Percentiles rank a stretch among this genome's conserved stretches.
Conservation (phyloP, 2,797 vertebrate species). For the Phoxinus dragarum region DNA sequence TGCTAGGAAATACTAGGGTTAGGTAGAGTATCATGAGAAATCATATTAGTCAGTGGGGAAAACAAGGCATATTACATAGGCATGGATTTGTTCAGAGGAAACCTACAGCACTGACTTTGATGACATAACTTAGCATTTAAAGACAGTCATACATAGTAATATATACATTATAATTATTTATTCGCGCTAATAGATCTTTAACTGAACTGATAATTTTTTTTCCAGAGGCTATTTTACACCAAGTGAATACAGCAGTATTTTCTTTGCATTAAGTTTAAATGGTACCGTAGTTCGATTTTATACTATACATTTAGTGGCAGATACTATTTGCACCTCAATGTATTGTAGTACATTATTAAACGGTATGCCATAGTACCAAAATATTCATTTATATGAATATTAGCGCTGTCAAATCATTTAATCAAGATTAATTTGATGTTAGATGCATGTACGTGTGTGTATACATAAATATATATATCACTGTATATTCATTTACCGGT, state of each 20-base stretch:
- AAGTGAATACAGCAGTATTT: not conserved
- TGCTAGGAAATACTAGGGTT: conserved; percentile 30
- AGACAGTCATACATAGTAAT: not conserved
- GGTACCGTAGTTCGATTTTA: too few relatives aligned
- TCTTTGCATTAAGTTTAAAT: not conserved
- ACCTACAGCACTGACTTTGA: not conserved
- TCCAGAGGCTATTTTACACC: not conserved
- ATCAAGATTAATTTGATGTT: too few relatives aligned
- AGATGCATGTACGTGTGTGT: too few relatives aligned
- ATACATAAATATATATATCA: too few relatives aligned
- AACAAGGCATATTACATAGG: not conserved
- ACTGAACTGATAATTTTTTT: not conserved
- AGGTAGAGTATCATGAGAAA: conserved; percentile 6
- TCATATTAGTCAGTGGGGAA: conserved; percentile 21
- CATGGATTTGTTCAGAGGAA: not conserved
- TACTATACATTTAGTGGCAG: too few relatives aligned
- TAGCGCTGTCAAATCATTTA: too few relatives aligned
- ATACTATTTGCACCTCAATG: too few relatives aligned
- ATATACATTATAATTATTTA: not conserved
- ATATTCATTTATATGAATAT: too few relatives aligned
- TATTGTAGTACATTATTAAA: too few relatives aligned
- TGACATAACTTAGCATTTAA: not conserved
- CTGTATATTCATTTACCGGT: too few relatives aligned
- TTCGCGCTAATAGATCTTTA: not conserved
- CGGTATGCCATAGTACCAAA: too few relatives aligned